Base-by-base conservation (phyloP, 2,888 invertebrate species). In the Oxytorus armatus region DNA sequence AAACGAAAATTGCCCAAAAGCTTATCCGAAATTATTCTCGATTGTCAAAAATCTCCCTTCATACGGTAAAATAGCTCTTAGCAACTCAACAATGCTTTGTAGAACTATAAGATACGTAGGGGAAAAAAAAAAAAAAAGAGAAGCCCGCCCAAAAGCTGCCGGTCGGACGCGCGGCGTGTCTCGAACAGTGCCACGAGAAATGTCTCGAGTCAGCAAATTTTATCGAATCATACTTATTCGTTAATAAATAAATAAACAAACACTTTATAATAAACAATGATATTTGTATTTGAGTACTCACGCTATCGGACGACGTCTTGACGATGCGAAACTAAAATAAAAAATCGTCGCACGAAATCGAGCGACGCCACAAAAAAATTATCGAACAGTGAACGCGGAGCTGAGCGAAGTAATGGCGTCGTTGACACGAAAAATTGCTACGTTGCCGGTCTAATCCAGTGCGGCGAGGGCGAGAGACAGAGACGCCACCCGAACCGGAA, bases 251-350 rank as follows among this genome's bases (percentile, higher is more conserved):
- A 29, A 29, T 5, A 29, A 29, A 5, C 3, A 33, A 59, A 36
- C 3, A 51, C 2, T 10, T n/a, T n/a, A n/a, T n/a, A 51, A 39
- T 29, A n/a, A n/a, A 36, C 1, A 10, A 29, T 29, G 5, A 44
- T 75, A 47, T 23, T n/a, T 21, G 1, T 11, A 59, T 16, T 44
- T 29, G 42, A n/a, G 33, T 83, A 83, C 85, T 85, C 69, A 85
- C 85, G 79, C 57, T 70, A 65, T 68, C 79, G 61, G 69, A 78
- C 72, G 79, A 82, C 69, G 65, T 81, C 29, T 72, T 77, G 78
- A 44, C 36, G 72, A 59, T 72, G 69, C 69, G 11, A 78, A 74
- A 76, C 44, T 39, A 75, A 75, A 80, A 74, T 21, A 75, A 79
- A 73, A 70, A 76, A 74, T 42, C 65, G 69, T 79, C 75, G 82